A percentile compares a stretch with the other conserved stretches of the same genome.
Conservation (phyloP, 2,797 vertebrate species). For the Microhierax caerulescens region DNA sequence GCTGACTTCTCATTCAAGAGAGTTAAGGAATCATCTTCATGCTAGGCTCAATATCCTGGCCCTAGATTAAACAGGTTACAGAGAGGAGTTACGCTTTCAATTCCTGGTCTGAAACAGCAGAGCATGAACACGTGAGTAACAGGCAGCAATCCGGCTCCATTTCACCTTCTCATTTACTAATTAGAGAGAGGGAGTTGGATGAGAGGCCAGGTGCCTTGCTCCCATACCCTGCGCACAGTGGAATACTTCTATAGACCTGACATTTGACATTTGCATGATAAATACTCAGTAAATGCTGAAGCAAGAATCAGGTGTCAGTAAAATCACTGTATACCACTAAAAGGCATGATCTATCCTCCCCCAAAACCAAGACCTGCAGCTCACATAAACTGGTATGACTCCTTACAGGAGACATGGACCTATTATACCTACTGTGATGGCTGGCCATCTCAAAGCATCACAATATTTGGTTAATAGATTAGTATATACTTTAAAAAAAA, state of each 20-base stretch:
- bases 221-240: too few relatives aligned
- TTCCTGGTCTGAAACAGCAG: neutral
- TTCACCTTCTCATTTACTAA: neutral
- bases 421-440: too few relatives aligned
- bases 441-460: neutral
- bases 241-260: neutral
- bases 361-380: neutral
- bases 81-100: neutral
- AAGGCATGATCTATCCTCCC: neutral
- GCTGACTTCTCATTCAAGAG: neutral
- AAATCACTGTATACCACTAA: neutral
- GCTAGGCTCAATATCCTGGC: too few relatives aligned
- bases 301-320: neutral
- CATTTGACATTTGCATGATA: neutral
- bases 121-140: neutral
- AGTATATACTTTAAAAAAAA: neutral
- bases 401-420: fast-evolving
- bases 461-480: neutral
- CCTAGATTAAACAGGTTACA: neutral
- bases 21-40: neutral
- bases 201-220: neutral
- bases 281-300: neutral
- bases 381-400: neutral
- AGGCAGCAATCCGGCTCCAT: neutral
- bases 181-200: neutral